These are phyloP conservation scores for Peromyscus eremicus DNA, from an alignment of 2,797 vertebrate genomes.

Conservation along the genomic window DNA sequence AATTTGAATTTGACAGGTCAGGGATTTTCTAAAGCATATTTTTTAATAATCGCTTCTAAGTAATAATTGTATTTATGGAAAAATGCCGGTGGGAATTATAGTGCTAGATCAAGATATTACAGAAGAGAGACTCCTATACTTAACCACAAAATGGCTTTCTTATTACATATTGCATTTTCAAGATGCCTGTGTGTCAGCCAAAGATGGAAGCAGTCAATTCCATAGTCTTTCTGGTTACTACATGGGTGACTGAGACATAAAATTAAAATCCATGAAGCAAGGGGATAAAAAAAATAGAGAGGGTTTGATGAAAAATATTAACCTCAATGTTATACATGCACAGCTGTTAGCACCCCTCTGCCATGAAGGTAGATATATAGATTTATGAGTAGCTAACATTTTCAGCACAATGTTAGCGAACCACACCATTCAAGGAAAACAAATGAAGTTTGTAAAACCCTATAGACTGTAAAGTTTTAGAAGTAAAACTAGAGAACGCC, in stretches of 20 bases:
- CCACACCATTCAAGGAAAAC: neutral
- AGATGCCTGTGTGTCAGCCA: neutral
- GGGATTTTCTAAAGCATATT: neutral
- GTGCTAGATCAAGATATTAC: neutral
- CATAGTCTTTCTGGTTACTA: neutral
- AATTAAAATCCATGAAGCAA: neutral
- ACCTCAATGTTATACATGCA: neutral
- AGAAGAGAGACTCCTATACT: neutral
- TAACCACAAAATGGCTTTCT: neutral
- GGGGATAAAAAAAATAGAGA: neutral
- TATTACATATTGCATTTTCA: neutral
- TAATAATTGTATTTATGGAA: neutral
- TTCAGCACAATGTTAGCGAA: neutral
- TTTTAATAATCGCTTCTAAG: neutral
- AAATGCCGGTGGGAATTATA: constrained; percentile 7
- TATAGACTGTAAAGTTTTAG: neutral
- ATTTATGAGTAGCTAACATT: neutral
- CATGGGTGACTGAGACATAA: neutral
- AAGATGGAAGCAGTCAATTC: neutral
- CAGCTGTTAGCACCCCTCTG: neutral
- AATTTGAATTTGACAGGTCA: constrained; percentile 28
- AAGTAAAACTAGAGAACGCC: neutral
- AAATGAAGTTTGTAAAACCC: neutral
- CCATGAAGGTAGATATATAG: neutral
- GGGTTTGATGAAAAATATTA: neutral